Percentiles rank a stretch among this genome's conserved stretches.
These are phyloP conservation scores for Corbicula japonica DNA, from an alignment of 2,888 invertebrate genomes.

Conservation along the genomic window DNA sequence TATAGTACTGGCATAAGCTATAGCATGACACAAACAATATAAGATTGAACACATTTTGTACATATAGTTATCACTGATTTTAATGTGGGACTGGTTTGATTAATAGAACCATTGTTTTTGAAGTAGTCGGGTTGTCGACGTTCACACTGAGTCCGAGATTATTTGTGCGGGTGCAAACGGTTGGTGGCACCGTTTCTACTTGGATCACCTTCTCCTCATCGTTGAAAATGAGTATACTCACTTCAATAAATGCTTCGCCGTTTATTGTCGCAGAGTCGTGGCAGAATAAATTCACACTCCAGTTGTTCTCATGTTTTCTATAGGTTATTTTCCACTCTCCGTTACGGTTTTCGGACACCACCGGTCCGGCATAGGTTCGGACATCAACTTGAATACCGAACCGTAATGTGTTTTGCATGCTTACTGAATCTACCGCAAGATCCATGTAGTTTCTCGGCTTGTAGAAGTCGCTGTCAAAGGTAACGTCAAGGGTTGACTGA, in stretches of 20 bases:
- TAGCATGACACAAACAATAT: too few relatives aligned
- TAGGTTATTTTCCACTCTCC: conserved; percentile 87
- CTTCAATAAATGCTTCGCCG: conserved; percentile 83
- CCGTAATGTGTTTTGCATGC: conserved; percentile 85
- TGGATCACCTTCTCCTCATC: conserved; percentile 85
- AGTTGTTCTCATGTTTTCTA: conserved; percentile 82
- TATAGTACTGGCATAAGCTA: too few relatives aligned
- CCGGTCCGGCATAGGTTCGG: conserved; percentile 84
- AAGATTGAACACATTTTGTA: too few relatives aligned
- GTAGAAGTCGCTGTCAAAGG: conserved; percentile 82
- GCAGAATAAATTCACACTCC: conserved; percentile 85
- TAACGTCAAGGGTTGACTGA: conserved; percentile 77
- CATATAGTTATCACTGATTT: too few relatives aligned
- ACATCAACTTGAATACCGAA: conserved; percentile 86
- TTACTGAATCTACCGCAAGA: conserved; percentile 84
- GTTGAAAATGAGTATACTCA: conserved; percentile 82
- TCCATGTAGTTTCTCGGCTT: conserved; percentile 85
- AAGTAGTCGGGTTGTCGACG: conserved; percentile 75
- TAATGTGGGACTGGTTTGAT: conserved; percentile 83
- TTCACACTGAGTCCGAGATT: conserved; percentile 78
- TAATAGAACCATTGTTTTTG: conserved; percentile 83
- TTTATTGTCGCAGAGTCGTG: conserved; percentile 84
- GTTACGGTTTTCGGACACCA: conserved; percentile 81
- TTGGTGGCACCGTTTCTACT: conserved; percentile 80
- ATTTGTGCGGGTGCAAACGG: conserved; percentile 80